These are phyloP conservation scores for Heliconius cydno DNA, from an alignment of 2,888 invertebrate genomes.

Conservation along the genomic window DNA sequence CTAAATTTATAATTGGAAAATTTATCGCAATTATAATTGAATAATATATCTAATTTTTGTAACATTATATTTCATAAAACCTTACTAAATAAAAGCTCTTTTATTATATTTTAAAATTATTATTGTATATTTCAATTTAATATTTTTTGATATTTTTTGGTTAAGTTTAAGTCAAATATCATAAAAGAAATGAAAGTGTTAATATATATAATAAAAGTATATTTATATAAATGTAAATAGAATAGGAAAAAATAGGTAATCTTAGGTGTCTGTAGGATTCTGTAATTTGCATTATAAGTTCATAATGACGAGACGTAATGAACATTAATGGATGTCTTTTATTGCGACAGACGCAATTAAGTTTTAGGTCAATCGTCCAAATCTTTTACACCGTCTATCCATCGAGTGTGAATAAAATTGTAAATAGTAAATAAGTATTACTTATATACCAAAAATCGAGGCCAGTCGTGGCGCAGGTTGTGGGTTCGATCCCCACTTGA, in stretches of 20 bases:
- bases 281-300: background rate
- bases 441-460: too few species aligned
- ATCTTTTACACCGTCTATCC: background rate
- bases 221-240: slow-evolving; percentile 3
- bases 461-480: too few species aligned
- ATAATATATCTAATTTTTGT: too few species aligned
- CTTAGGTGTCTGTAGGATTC: background rate
- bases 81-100: too few species aligned
- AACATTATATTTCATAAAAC: too few species aligned
- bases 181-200: background rate
- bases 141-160: too few species aligned
- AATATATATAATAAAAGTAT: background rate
- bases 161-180: too few species aligned
- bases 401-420: background rate
- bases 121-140: too few species aligned
- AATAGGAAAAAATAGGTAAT: background rate
- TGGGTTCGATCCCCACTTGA: too few species aligned
- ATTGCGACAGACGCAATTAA: slow-evolving; percentile 9
- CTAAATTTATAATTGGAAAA: too few species aligned
- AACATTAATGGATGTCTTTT: slow-evolving; percentile 20
- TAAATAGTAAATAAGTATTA: background rate
- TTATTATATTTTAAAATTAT: too few species aligned
- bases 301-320: slow-evolving; percentile 10
- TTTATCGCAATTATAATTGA: too few species aligned
- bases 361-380: slow-evolving; percentile 16